Conservation (phyloP, 2,113 vertebrate genomes). For the Bucco capensis region DNA sequence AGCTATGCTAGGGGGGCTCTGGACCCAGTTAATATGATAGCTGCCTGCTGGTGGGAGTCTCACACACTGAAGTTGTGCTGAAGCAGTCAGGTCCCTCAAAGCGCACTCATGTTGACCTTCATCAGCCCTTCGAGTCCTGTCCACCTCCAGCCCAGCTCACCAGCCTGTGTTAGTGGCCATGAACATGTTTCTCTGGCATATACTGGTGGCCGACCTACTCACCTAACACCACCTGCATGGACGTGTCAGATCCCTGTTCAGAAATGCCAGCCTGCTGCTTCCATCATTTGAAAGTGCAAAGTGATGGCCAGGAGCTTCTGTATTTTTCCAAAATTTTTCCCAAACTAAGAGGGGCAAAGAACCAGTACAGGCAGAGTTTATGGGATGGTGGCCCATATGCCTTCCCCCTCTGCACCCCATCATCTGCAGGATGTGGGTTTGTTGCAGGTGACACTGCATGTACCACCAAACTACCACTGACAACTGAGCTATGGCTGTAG, state of each 20-base stretch:
- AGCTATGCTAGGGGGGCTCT: neutral
- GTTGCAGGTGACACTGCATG: neutral
- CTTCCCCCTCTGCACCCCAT: neutral
- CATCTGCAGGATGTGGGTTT: accelerated
- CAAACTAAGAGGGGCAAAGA: accelerated
- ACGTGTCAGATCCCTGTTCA: neutral
- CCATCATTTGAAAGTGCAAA: neutral
- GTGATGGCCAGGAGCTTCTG: neutral
- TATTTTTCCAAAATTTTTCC: neutral
- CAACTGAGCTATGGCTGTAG: accelerated
- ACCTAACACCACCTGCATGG: neutral
- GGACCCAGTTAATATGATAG: accelerated
- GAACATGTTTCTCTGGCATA: neutral
- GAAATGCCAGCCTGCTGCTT: accelerated
- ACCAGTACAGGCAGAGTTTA: accelerated
- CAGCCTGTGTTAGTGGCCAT: neutral
- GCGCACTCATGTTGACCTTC: neutral
- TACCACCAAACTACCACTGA: neutral
- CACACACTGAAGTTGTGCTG: neutral
- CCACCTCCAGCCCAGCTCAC: neutral
- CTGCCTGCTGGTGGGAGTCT: neutral
- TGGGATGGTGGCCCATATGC: accelerated
- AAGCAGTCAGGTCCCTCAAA: neutral
- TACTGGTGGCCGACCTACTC: neutral
- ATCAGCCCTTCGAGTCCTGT: neutral